These are phyloP conservation scores for Ophion obscuratus DNA, from an alignment of 2,888 invertebrate genomes.

Conservation along the genomic window DNA sequence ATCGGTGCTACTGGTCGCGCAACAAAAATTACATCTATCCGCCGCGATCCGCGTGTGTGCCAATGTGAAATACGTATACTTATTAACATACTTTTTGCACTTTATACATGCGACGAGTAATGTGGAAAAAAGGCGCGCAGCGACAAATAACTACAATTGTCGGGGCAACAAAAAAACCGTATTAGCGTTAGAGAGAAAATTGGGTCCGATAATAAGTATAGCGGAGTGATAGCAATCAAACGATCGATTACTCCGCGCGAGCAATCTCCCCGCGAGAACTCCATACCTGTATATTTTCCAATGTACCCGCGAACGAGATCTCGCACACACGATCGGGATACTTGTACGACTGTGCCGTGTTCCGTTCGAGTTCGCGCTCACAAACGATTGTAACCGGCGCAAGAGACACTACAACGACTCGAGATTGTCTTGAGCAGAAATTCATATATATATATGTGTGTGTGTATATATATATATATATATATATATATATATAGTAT, in stretches of 20 bases:
- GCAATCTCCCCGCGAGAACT: slow-evolving; percentile 2
- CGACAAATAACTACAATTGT: slow-evolving; percentile 40
- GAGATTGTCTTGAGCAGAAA: slow-evolving; percentile 58
- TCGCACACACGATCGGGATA: slow-evolving; percentile 57
- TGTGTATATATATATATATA: no score
- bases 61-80: slow-evolving; percentile 39
- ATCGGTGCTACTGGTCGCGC: slow-evolving; percentile 37
- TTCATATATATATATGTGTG: neutral
- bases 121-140: slow-evolving; percentile 13
- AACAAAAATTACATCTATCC: slow-evolving; percentile 44
- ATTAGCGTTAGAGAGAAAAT: slow-evolving; percentile 51
- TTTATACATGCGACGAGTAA: slow-evolving; percentile 22
- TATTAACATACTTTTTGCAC: slow-evolving; percentile 57
- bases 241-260: slow-evolving; percentile 58
- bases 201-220: slow-evolving; percentile 60
- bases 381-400: slow-evolving; percentile 56
- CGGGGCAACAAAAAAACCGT: slow-evolving; percentile 16
- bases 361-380: slow-evolving; percentile 16
- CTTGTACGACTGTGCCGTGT: slow-evolving; percentile 17
- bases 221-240: slow-evolving; percentile 62
- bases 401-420: slow-evolving; percentile 29
- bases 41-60: slow-evolving; percentile 18
- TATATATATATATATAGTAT: slow-evolving; percentile 12
- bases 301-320: slow-evolving; percentile 36
- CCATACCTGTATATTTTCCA: slow-evolving; percentile 24